Conservation (phyloP, 2,113 vertebrate genomes). For the Dromas ardeola region DNA sequence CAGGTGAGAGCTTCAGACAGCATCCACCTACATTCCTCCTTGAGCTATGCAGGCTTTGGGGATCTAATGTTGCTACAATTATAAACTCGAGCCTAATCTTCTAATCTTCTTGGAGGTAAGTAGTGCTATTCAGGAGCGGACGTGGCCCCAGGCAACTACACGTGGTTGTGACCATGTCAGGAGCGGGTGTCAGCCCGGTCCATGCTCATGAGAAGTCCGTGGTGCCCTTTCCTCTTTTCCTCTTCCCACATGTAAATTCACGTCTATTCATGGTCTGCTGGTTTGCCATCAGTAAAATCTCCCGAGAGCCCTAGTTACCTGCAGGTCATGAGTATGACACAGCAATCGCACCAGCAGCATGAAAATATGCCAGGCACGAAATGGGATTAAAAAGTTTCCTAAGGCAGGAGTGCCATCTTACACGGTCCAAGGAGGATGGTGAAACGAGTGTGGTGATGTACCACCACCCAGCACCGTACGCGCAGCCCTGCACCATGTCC, state of each 20-base stretch:
- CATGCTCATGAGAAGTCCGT: neutral
- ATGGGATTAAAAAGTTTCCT: neutral
- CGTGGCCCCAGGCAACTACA: neutral
- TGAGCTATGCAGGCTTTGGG: neutral
- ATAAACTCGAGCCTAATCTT: neutral
- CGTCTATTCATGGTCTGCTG: neutral
- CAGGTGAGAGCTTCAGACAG: conserved; percentile 1
- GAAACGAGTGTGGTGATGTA: neutral
- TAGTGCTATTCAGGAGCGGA: neutral
- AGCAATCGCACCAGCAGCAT: neutral
- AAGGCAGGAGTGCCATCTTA: neutral
- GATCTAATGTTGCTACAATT: neutral
- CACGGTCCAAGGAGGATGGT: neutral
- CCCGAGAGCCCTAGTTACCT: neutral
- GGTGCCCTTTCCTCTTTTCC: neutral
- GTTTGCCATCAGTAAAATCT: neutral
- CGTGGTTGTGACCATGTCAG: neutral
- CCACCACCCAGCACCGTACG: neutral
- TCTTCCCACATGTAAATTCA: neutral
- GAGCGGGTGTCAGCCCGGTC: neutral
- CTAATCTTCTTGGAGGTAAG: neutral
- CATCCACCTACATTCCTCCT: neutral
- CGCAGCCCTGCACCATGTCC: neutral
- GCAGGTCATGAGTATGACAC: neutral
- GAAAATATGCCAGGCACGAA: neutral